Percentiles rank a stretch among this genome's conserved stretches.
Evolutionary conservation across 2,888 invertebrate species (phyloP).

Genomic region (Syrphus vitripennis): DNA sequence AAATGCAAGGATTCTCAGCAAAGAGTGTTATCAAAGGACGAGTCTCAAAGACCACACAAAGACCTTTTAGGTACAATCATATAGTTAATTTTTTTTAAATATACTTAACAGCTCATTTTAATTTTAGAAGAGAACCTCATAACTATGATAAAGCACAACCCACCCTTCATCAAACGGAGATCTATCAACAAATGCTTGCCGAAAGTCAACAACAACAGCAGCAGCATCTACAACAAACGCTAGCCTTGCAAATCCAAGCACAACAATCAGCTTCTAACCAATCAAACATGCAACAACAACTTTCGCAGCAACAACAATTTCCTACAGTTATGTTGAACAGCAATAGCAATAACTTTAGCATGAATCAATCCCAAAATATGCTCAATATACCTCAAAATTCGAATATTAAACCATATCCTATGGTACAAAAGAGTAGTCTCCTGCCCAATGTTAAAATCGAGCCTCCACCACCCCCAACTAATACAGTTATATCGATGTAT

Average conservation of each 20-base stretch:
- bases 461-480: constrained; percentile 74
- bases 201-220: constrained; percentile 79
- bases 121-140: constrained; percentile 79
- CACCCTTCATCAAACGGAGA: constrained; percentile 80
- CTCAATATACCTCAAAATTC: constrained; percentile 73
- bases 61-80: constrained; percentile 72
- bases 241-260: constrained; percentile 72
- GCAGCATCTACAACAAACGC: constrained; percentile 75
- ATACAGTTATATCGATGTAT: constrained; percentile 76
- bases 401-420: constrained; percentile 70
- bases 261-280: constrained; percentile 57
- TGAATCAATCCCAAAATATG: constrained; percentile 59
- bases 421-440: constrained; percentile 66
- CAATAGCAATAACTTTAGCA: constrained; percentile 70
- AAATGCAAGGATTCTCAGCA: constrained; percentile 56
- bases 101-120: too few species aligned
- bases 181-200: constrained; percentile 81
- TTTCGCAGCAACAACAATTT: constrained; percentile 42
- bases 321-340: constrained; percentile 44
- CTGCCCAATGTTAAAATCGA: constrained; percentile 78
- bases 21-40: constrained; percentile 80
- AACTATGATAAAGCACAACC: constrained; percentile 81
- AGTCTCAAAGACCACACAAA: constrained; percentile 77
- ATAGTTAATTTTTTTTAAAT: neutral
- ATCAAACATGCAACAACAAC: constrained; percentile 58